Evolutionary conservation across 1,140 invertebrate genomes (phyloP), one percentile per base, ranked within the genome.

Genomic region (Drosophila tropicalis): DNA sequence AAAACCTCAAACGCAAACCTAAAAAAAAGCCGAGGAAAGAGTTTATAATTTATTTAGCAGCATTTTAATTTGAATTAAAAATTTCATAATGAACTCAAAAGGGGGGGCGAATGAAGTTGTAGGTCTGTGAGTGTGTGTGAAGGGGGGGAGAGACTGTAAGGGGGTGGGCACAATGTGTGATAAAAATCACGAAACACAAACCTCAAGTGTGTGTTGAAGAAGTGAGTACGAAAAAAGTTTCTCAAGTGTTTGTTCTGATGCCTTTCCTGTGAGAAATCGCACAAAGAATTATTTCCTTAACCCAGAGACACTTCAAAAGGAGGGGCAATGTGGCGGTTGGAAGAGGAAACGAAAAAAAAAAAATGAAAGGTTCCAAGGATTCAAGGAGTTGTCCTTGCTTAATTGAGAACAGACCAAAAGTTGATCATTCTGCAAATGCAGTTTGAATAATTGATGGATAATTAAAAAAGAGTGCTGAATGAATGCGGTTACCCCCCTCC

Each of bases 211-310:
- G 56, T 58, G 44, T 58, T 39, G 32, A 58, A 58, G 56, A 32
- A 58, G 10, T 39, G 36, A 39, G 36, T 36, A 36, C 32, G 32
- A 58, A 32, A 56, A 64, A 71, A 68, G 36, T 39, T 39, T 15
- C 32, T 58, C 32, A 79, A 91, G 90, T 91, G 90, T 91, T 91
- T 91, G 73, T 70, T 63, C 81, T 91, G 77, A 87, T 90, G 85
- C 90, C 90, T 91, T 91, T 86, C 90, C 90, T 91, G 90, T 91
- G 76, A 91, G 86, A 89, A 90, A 90, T 89, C 84, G 84, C 84
- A 73, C 85, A 85, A 89, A 65, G 67, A 29, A 29, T 29, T 5
- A 47, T 60, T 81, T 70, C 56, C 75, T 36, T 39, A 36, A 17
- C 15, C 15, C 69, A 78, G 10, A 51, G 44, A 81, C 80, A 81